These are phyloP conservation scores for Ceratotherium simum DNA, from an alignment of 2,113 vertebrate species.

Conservation along the genomic window DNA sequence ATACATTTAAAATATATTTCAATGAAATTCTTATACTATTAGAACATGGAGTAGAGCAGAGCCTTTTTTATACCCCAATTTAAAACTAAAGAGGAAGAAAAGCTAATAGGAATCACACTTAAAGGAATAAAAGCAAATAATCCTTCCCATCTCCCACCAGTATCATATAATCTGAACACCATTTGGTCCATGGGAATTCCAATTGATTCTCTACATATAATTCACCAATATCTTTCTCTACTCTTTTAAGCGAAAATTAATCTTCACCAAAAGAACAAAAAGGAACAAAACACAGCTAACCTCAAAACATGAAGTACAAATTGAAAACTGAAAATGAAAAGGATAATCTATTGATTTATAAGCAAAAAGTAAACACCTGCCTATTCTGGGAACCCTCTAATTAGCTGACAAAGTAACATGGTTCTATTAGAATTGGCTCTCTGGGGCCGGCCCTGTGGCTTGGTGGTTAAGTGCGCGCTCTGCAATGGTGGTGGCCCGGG, in stretches of 20 bases:
- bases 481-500: too few species aligned
- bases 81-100: constrained; percentile 54
- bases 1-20: constrained; percentile 40
- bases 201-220: constrained; percentile 1
- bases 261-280: constrained; percentile 37
- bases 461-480: too few species aligned
- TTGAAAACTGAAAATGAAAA: constrained; percentile 57
- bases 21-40: constrained; percentile 59
- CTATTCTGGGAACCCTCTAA: not conserved
- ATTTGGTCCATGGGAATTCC: not conserved
- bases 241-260: constrained; percentile 51
- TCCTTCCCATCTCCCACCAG: not conserved
- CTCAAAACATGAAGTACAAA: constrained; percentile 53
- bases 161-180: not conserved
- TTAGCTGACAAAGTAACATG: not conserved
- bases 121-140: constrained; percentile 23
- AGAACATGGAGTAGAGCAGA: not conserved
- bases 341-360: not conserved
- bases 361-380: constrained; percentile 16
- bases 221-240: not conserved
- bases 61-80: not conserved
- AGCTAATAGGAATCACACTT: constrained; percentile 7
- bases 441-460: too few species aligned
- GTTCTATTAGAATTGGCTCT: not conserved
- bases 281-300: constrained; percentile 14